Base-by-base conservation (phyloP, 2,888 invertebrate genomes). In the Drosophila pseudotakahashii region DNA sequence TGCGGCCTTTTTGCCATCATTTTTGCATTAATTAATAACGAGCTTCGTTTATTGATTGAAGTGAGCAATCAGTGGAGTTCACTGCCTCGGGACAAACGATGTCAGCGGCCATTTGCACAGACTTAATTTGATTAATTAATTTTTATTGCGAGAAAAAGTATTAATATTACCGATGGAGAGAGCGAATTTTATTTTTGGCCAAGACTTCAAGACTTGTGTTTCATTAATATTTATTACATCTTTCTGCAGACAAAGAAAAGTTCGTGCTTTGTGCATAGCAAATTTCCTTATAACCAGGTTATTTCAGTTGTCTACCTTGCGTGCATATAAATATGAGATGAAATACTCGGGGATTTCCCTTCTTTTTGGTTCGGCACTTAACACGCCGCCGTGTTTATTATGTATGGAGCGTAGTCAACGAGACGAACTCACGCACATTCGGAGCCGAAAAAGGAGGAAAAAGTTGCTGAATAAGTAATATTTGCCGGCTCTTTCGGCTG, bases 391-490 rank as follows among this genome's bases (percentile, higher is more conserved):
- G 75, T 81, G 85, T 79, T 84, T 84, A 84, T 84, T 84, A 84
- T 84, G 84, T 84, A 84, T 81, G 79, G 83, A 76, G 75, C 83
- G 78, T 81, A 77, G 82, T 83, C 82, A 73, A 73, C 69, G 75
- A 75, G 64, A 60, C 75, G 73, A 63, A 76, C 74, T 70, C 81
- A 79, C 82, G 74, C 80, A 77, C 73, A 58, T 47, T 63, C 32
- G 39, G 52, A 11, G 34, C 34, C 4, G 5, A 11, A 14, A 23
- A 39, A 32, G n/a, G n/a, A 32, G 32, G 66, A 64, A 76, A 78
- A 83, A 81, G 63, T 81, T 84, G 78, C 81, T 82, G 84, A 86
- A 82, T 84, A 86, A 84, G 84, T 86, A 86, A 81, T 84, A 74
- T 78, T 75, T 69, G 72, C 62, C 67, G 72, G 54, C 50, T 50